Percentiles rank a stretch among this genome's conserved stretches.
Evolutionary conservation across 2,113 vertebrate genomes (phyloP).

Genomic region (Nothobranchius furzeri): DNA sequence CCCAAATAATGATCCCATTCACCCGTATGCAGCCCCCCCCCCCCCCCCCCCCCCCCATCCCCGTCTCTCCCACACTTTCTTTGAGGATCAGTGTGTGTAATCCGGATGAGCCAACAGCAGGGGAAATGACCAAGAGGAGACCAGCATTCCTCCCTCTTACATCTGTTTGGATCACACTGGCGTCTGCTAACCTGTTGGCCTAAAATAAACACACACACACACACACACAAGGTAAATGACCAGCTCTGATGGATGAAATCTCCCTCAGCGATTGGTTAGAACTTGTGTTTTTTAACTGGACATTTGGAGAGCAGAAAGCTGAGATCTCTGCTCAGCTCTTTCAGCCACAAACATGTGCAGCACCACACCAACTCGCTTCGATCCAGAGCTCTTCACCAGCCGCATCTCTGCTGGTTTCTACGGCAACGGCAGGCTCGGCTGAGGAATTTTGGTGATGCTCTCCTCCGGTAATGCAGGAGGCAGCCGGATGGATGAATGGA

Average conservation of each 20-base stretch:
- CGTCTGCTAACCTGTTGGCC: conserved; percentile 41
- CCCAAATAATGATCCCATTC: conserved; percentile 70
- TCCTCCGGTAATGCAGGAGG: conserved; percentile 64
- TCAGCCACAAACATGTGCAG: not conserved
- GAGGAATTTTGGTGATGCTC: conserved; percentile 67
- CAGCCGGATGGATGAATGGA: conserved; percentile 52
- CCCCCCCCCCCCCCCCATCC: not conserved
- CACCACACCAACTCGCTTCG: conserved; percentile 27
- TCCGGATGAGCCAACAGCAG: conserved; percentile 58
- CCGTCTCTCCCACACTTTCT: conserved; percentile 43
- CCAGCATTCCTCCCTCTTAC: conserved; percentile 58
- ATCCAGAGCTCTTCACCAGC: conserved; percentile 36
- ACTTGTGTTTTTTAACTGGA: not conserved
- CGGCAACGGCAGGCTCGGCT: conserved; percentile 63
- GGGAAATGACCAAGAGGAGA: conserved; percentile 49
- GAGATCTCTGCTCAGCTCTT: conserved; percentile 23
- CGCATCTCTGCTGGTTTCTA: conserved; percentile 66
- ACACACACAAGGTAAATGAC: conserved; percentile 42
- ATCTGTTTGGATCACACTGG: conserved; percentile 53
- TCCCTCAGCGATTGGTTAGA: conserved; percentile 47
- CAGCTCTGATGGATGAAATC: conserved; percentile 46
- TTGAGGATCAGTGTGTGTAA: conserved; percentile 51
- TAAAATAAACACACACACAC: conserved; percentile 16
- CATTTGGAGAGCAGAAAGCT: conserved; percentile 10
- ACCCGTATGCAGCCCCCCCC: conserved; percentile 29